These are phyloP conservation scores for Eilema caniola DNA, from an alignment of 2,888 invertebrate species.

Conservation along the genomic window DNA sequence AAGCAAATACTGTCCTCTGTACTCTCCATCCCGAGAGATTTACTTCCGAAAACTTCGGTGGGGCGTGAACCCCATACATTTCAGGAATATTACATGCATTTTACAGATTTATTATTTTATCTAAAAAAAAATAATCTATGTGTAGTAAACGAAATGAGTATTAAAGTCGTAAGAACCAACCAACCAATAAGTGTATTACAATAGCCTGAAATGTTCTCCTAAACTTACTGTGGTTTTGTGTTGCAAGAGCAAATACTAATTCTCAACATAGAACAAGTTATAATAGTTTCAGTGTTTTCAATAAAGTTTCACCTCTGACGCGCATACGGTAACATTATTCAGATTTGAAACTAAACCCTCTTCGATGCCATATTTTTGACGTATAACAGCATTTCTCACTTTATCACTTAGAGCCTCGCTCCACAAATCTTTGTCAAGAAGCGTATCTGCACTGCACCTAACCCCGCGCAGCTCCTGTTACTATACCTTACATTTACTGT, in stretches of 20 bases:
- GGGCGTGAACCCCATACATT: no score
- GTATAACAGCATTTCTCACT: not conserved
- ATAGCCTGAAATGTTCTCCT: not conserved
- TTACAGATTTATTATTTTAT: no score
- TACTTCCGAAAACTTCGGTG: no score
- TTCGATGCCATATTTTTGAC: not conserved
- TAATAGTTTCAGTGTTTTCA: no score
- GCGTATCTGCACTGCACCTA: not conserved
- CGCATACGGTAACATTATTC: not conserved
- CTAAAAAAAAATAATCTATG: no score
- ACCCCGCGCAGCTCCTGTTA: not conserved
- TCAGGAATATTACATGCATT: no score
- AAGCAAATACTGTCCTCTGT: no score
- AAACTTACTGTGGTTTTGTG: not conserved
- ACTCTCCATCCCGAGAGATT: no score
- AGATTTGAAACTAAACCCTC: not conserved
- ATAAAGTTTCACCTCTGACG: not conserved
- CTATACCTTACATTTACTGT: not conserved
- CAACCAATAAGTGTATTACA: not conserved
- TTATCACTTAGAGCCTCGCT: slow-evolving; percentile 4
- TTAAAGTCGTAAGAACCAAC: no score
- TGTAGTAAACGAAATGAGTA: no score
- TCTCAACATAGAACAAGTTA: not conserved
- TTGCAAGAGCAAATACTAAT: not conserved
- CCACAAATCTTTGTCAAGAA: not conserved